Percentiles rank a stretch among this genome's conserved stretches.
Conservation (phyloP, 2,113 vertebrate genomes). For the Asarcornis scutulata region DNA sequence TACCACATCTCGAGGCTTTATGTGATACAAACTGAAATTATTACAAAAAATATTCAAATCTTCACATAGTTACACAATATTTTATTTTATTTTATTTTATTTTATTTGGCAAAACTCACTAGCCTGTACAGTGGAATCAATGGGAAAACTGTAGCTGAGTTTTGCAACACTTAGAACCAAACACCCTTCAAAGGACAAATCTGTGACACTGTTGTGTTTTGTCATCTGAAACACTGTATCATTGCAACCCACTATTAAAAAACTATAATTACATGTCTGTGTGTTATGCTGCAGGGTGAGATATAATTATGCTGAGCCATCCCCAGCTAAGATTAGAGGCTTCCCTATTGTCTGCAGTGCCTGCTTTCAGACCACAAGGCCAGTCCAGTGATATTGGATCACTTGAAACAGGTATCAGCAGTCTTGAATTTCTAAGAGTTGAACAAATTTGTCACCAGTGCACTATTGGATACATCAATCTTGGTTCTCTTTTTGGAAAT, state of each 20-base stretch:
- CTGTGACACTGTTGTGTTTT: neutral
- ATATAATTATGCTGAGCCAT: constrained; percentile 43
- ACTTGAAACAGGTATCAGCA: neutral
- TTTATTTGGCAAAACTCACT: neutral
- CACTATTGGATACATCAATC: neutral
- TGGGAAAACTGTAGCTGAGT: neutral
- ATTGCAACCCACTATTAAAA: neutral
- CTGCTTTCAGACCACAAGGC: constrained; percentile 9
- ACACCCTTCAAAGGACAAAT: constrained; percentile 1
- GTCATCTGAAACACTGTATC: neutral
- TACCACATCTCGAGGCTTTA: neutral
- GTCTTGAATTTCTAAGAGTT: neutral
- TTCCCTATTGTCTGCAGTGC: constrained; percentile 29
- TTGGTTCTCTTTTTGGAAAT: neutral
- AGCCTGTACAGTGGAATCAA: neutral
- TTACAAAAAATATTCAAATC: neutral
- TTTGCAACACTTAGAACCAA: neutral
- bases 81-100: neutral
- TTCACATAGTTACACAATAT: rapidly evolving
- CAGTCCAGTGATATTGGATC: constrained; percentile 36
- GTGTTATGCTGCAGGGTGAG: neutral
- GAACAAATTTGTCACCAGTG: neutral
- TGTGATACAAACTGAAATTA: neutral
- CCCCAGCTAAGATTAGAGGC: constrained; percentile 27
- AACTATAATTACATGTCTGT: constrained; percentile 9